Conservation (phyloP, 2,888 invertebrate genomes). For the Pyrochroa serraticornis region DNA sequence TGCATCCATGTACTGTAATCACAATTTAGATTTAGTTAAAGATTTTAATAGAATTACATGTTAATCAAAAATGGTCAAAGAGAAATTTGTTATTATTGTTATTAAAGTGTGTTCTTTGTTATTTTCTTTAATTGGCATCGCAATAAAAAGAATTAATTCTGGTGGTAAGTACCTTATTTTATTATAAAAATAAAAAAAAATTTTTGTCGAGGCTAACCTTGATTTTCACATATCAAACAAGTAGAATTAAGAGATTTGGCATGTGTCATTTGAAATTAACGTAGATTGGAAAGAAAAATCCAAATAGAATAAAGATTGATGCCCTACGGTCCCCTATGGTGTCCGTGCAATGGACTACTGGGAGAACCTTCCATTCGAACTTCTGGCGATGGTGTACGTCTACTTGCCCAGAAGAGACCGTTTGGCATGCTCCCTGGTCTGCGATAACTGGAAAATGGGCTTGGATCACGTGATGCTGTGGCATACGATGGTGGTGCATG, state of each 20-base stretch:
- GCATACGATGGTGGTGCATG: slow-evolving; percentile 46
- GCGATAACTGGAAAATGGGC: slow-evolving; percentile 47
- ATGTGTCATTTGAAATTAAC: slow-evolving; percentile 21
- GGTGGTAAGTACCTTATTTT: background rate
- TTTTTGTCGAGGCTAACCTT: too few relatives aligned
- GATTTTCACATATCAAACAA: background rate
- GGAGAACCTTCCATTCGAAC: slow-evolving; percentile 45
- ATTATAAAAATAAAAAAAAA: too few relatives aligned
- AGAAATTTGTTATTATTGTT: too few relatives aligned
- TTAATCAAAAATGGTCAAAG: too few relatives aligned
- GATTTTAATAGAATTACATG: too few relatives aligned
- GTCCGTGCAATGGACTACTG: slow-evolving; percentile 36
- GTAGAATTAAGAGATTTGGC: slow-evolving; percentile 17
- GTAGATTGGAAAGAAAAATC: slow-evolving; percentile 9
- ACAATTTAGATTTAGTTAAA: too few relatives aligned
- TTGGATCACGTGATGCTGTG: slow-evolving; percentile 46
- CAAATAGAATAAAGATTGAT: slow-evolving; percentile 7
- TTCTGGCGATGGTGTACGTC: slow-evolving; percentile 47
- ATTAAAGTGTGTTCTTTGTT: background rate
- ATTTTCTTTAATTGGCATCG: background rate
- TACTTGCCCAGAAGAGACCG: slow-evolving; percentile 48
- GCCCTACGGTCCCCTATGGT: slow-evolving; percentile 12
- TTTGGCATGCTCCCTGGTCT: slow-evolving; percentile 48
- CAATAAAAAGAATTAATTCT: background rate
- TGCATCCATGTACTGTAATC: too few relatives aligned